Conservation (phyloP, 1,140 invertebrate species). For the Drosophila cardini region DNA sequence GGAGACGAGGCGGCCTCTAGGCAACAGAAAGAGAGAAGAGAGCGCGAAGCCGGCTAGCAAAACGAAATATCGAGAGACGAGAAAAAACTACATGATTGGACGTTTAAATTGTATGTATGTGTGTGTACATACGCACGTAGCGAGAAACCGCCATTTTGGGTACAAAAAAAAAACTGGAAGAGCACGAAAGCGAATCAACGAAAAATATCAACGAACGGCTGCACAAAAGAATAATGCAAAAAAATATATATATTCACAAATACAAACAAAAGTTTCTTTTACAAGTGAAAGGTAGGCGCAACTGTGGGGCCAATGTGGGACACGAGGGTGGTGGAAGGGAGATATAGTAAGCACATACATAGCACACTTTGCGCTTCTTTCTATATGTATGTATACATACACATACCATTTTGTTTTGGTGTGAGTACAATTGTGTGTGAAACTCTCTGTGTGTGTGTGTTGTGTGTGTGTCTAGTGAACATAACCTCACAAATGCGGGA, state of each 20-base stretch:
- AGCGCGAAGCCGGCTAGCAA: conserved; percentile 72
- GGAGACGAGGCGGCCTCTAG: conserved; percentile 57
- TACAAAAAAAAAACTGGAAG: conserved; percentile 64
- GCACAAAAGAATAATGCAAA: conserved; percentile 72
- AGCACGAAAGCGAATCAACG: conserved; percentile 52
- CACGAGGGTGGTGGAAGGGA: conserved; percentile 13
- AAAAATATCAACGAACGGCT: conserved; percentile 77
- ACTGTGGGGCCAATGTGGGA: conserved; percentile 51
- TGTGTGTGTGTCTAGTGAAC: conserved; percentile 41
- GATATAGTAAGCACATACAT: conserved; percentile 7
- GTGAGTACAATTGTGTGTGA: neutral
- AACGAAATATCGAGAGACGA: conserved; percentile 60
- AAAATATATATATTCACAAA: conserved; percentile 53
- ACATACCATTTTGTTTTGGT: neutral
- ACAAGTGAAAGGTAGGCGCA: conserved; percentile 70
- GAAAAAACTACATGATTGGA: conserved; percentile 56
- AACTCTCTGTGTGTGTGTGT: conserved; percentile 1
- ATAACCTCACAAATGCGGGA: conserved; percentile 72
- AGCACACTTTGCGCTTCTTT: conserved; percentile 33
- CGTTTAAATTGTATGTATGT: conserved; percentile 5
- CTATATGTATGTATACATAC: conserved; percentile 15
- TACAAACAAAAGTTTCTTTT: conserved; percentile 60
- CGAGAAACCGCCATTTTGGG: conserved; percentile 74
- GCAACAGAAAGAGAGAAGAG: conserved; percentile 44
- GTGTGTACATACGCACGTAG: conserved; percentile 43